These are phyloP conservation scores for Equus quagga DNA, from an alignment of 2,113 vertebrate species.

Conservation along the genomic window DNA sequence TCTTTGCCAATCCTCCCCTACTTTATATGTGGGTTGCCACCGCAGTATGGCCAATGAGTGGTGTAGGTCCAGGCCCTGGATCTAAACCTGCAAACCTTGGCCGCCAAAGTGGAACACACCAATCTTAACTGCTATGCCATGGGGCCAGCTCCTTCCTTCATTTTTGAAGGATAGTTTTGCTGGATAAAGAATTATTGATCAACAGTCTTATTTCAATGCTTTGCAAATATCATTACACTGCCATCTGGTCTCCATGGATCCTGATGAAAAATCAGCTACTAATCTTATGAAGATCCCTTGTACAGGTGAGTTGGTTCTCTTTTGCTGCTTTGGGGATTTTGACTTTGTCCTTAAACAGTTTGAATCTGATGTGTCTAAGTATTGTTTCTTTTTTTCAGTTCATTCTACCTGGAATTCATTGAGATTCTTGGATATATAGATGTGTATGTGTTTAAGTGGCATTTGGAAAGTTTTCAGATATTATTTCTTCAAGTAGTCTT, in stretches of 20 bases:
- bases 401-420: background rate
- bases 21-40: too few relatives aligned
- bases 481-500: background rate
- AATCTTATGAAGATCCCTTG: background rate
- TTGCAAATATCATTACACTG: background rate
- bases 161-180: conserved; percentile 36
- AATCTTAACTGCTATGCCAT: too few relatives aligned
- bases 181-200: conserved; percentile 25
- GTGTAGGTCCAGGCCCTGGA: too few relatives aligned
- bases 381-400: background rate
- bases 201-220: background rate
- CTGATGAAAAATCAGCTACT: background rate
- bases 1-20: too few relatives aligned
- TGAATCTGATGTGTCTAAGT: background rate
- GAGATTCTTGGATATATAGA: background rate
- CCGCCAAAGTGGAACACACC: too few relatives aligned
- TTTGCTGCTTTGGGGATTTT: background rate
- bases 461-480: background rate
- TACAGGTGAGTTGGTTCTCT: background rate
- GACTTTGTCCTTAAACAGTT: background rate
- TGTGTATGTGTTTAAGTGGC: background rate
- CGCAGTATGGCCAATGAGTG: too few relatives aligned
- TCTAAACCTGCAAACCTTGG: too few relatives aligned
- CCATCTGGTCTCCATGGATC: background rate
- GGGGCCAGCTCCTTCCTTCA: background rate